Evolutionary conservation across 2,797 vertebrate genomes (phyloP).

Genomic region (Pipistrellus kuhlii): DNA sequence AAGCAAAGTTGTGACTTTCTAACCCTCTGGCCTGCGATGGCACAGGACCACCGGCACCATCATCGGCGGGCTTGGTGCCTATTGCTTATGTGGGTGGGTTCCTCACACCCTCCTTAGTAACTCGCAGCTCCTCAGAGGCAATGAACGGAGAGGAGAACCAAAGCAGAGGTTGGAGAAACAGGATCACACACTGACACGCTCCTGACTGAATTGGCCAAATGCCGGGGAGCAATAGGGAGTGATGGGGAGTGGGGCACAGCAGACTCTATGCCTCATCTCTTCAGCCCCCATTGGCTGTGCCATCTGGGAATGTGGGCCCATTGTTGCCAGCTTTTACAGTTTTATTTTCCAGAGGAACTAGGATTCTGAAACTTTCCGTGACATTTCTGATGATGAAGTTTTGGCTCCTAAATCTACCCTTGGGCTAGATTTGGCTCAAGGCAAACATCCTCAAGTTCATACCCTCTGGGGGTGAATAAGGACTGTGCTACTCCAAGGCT

Average conservation of each 20-base stretch:
- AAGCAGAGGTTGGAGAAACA: background rate
- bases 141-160: background rate
- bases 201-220: background rate
- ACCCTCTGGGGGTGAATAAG: background rate
- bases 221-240: background rate
- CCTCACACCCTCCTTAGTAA: background rate
- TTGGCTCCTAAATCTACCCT: background rate
- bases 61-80: accelerated
- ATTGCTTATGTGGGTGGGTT: background rate
- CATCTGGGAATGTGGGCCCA: background rate
- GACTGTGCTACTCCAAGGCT: background rate
- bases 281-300: background rate
- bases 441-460: background rate
- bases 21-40: background rate
- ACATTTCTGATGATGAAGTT: background rate
- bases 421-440: background rate
- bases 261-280: accelerated
- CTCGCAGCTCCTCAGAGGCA: background rate
- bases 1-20: background rate
- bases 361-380: background rate
- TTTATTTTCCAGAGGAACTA: background rate
- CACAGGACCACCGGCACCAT: accelerated
- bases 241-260: background rate
- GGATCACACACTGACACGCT: background rate
- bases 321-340: no score